Conservation (phyloP, 1,140 invertebrate species). For the Psilanteris sp. region DNA sequence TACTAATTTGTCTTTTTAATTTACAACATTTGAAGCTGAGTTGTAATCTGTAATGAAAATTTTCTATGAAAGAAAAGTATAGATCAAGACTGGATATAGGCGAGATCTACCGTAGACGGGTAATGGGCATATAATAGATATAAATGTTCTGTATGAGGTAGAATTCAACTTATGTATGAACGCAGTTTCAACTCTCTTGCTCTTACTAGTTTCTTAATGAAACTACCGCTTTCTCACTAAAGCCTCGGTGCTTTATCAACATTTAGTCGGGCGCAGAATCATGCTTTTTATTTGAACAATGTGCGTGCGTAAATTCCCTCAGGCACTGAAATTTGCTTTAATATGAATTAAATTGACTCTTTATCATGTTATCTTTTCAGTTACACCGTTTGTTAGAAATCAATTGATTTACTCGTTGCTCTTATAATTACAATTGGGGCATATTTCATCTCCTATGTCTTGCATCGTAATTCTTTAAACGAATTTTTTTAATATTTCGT, state of each 20-base stretch:
- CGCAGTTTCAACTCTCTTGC: slow-evolving; percentile 54
- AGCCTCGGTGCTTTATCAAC: slow-evolving; percentile 54
- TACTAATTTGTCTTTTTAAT: slow-evolving; percentile 46
- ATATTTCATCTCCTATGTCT: no score
- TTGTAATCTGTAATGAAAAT: slow-evolving; percentile 51
- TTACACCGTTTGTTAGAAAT: slow-evolving; percentile 1
- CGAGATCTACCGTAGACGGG: slow-evolving; percentile 48
- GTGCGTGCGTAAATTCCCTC: slow-evolving; percentile 28
- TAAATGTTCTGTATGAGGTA: slow-evolving; percentile 59
- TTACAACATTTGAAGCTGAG: slow-evolving; percentile 28
- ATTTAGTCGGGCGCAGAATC: slow-evolving; percentile 38
- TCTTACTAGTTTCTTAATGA: slow-evolving; percentile 55
- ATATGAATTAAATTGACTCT: slow-evolving; percentile 34
- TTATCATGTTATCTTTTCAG: slow-evolving; percentile 6
- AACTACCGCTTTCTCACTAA: slow-evolving; percentile 54
- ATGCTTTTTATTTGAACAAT: slow-evolving; percentile 45
- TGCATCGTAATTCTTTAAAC: no score
- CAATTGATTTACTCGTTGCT: slow-evolving; percentile 23
- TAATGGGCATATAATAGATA: slow-evolving; percentile 61
- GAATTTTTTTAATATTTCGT: no score
- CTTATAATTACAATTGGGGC: no score
- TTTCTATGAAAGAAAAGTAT: slow-evolving; percentile 51
- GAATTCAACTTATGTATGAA: slow-evolving; percentile 57
- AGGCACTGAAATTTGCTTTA: slow-evolving; percentile 39
- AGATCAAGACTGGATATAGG: slow-evolving; percentile 48